Percentiles rank a stretch among this genome's conserved stretches.
Conservation (phyloP, 2,113 vertebrate species). For the Monopterus albus region DNA sequence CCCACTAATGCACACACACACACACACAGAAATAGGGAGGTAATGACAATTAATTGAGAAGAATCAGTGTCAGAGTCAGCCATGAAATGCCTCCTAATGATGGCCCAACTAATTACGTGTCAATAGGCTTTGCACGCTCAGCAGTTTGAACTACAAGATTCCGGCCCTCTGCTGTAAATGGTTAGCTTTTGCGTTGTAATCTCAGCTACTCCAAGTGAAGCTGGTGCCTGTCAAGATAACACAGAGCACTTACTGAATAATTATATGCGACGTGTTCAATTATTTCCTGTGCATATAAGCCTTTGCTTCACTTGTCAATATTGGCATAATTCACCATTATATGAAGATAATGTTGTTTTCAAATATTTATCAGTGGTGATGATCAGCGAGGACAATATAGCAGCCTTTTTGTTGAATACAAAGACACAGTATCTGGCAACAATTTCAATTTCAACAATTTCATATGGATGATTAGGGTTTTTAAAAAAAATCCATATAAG, state of each 20-base stretch:
- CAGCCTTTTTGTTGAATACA: not conserved
- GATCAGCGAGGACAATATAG: not conserved
- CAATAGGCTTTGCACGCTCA: conserved; percentile 72
- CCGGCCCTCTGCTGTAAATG: conserved; percentile 42
- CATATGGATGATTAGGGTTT: not conserved
- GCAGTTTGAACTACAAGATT: conserved; percentile 65
- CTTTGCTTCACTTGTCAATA: conserved; percentile 39
- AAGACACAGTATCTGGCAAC: not conserved
- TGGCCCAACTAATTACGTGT: conserved; percentile 70
- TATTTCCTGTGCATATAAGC: conserved; percentile 40
- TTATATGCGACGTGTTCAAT: conserved; percentile 48
- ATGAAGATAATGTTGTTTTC: conserved; percentile 1
- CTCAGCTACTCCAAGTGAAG: conserved; percentile 52
- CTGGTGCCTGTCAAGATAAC: conserved; percentile 47
- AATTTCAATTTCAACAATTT: too few relatives aligned
- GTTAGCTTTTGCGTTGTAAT: conserved; percentile 57
- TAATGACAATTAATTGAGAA: conserved; percentile 72
- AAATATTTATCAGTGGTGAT: conserved; percentile 28
- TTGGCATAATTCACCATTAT: conserved; percentile 29
- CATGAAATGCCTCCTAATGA: conserved; percentile 66
- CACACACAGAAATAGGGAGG: conserved; percentile 33
- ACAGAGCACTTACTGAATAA: conserved; percentile 52
- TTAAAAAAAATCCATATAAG: not conserved
- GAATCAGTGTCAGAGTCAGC: conserved; percentile 40
- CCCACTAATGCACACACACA: conserved; percentile 8